Conservation (phyloP, 2,797 vertebrate genomes). For the Sciurus carolinensis region DNA sequence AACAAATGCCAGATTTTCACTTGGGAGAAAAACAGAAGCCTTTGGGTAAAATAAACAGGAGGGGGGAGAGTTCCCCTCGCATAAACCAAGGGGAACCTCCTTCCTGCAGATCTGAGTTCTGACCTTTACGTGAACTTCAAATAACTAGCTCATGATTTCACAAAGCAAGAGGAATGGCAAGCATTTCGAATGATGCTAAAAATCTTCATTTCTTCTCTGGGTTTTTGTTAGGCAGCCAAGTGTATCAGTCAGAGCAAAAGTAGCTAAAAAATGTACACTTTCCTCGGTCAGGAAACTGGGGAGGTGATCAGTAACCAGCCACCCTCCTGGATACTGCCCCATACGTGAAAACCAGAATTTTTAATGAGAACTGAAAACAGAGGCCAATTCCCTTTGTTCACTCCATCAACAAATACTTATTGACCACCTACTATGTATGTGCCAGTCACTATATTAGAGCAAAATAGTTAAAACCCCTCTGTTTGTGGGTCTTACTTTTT, state of each 20-base stretch:
- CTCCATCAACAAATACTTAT: neutral
- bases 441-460: neutral
- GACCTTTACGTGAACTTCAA: slow-evolving; percentile 83
- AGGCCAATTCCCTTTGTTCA: neutral
- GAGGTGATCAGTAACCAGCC: neutral
- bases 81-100: slow-evolving; percentile 80
- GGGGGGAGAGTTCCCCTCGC: slow-evolving; percentile 11
- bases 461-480: neutral
- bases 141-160: slow-evolving; percentile 81
- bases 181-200: slow-evolving; percentile 81
- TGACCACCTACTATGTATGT: neutral
- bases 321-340: neutral
- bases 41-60: slow-evolving; percentile 79
- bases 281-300: neutral
- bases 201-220: slow-evolving; percentile 70
- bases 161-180: slow-evolving; percentile 84
- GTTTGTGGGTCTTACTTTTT: neutral
- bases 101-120: slow-evolving; percentile 78
- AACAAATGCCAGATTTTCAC: slow-evolving; percentile 76
- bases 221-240: slow-evolving; percentile 81
- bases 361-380: neutral
- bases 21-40: slow-evolving; percentile 79
- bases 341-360: neutral
- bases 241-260: slow-evolving; percentile 75
- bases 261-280: slow-evolving; percentile 44